phyloP scores from a whole-genome alignment of 2,113 vertebrate species.

The Montifringilla adamsi region DNA sequence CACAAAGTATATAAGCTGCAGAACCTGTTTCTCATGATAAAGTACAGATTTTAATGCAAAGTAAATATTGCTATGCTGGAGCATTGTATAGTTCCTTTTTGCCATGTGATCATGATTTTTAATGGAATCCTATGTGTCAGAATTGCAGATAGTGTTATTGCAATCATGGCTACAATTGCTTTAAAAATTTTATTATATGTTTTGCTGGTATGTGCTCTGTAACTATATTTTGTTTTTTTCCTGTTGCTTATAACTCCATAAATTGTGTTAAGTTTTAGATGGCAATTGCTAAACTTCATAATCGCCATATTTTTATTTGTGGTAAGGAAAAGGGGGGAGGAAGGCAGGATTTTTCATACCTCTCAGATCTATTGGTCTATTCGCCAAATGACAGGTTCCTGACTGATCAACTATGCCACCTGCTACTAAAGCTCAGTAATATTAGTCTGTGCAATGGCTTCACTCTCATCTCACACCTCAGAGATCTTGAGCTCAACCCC shows the following conservation, averaged over 20 bases:
- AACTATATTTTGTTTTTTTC: not conserved
- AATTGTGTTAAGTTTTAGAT: slow-evolving; percentile 33
- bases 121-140: not conserved
- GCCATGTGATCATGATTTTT: not conserved
- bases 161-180: not conserved
- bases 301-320: slow-evolving; percentile 62
- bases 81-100: not conserved
- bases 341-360: slow-evolving; percentile 73
- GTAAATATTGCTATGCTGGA: not conserved
- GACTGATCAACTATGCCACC: slow-evolving; percentile 83
- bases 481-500: slow-evolving; percentile 87
- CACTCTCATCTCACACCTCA: slow-evolving; percentile 84
- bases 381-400: slow-evolving; percentile 83
- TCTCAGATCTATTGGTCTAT: slow-evolving; percentile 80
- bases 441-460: slow-evolving; percentile 88
- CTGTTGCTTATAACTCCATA: not conserved
- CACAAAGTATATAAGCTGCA: not conserved
- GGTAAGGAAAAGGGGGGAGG: slow-evolving; percentile 29
- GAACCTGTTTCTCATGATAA: not conserved
- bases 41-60: not conserved
- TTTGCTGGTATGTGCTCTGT: not conserved
- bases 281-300: slow-evolving; percentile 68
- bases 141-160: not conserved
- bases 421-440: slow-evolving; percentile 84
- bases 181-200: not conserved